Conservation (phyloP, 2,888 invertebrate species). For the Melieria omissa region DNA sequence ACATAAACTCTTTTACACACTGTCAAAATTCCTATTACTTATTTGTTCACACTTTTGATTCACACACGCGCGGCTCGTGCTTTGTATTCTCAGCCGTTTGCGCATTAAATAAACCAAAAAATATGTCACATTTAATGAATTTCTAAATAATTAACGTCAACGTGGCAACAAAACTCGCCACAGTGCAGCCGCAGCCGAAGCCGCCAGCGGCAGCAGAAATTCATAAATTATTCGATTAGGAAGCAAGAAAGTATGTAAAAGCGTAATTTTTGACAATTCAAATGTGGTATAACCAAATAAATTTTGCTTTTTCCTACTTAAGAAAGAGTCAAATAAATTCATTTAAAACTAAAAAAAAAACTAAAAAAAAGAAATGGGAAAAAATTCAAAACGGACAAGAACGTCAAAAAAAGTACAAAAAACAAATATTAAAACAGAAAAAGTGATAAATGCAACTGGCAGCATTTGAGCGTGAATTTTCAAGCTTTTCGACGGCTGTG, state of each 20-base stretch:
- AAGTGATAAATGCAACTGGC: no score
- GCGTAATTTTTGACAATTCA: conserved; percentile 13
- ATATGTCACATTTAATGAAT: conserved; percentile 34
- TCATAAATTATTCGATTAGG: not conserved
- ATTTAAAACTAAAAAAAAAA: not conserved
- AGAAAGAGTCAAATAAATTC: not conserved
- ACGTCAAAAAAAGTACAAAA: no score
- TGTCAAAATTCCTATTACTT: not conserved
- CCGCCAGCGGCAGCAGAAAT: not conserved
- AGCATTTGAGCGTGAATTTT: no score
- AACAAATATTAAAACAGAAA: no score
- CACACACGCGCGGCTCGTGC: no score
- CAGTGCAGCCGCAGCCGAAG: not conserved
- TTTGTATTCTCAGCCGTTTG: no score
- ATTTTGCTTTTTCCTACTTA: not conserved
- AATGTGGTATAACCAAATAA: conserved; percentile 11
- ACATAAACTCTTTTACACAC: no score
- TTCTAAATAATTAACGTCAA: conserved; percentile 31
- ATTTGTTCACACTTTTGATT: not conserved
- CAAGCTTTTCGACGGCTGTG: no score
- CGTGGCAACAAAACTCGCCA: not conserved
- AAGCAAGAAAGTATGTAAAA: not conserved
- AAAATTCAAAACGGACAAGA: not conserved
- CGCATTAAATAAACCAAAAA: not conserved
- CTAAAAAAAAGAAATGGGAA: not conserved